Evolutionary conservation across 2,797 vertebrate species (phyloP).

Genomic region (Liasis olivaceus): DNA sequence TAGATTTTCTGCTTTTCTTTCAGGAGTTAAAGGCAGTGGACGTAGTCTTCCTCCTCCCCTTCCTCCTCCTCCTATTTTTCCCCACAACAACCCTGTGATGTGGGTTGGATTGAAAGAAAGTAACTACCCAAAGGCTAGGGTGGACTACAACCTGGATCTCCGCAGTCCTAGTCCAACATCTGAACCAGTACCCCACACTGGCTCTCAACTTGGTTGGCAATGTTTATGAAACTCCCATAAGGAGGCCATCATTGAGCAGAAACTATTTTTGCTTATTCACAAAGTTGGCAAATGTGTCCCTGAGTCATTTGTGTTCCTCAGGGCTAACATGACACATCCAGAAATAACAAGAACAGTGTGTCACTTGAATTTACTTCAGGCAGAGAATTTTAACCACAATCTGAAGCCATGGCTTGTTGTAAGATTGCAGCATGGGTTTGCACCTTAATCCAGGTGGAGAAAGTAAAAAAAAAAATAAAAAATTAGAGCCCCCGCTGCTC

Average conservation of each 20-base stretch:
- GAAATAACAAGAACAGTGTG: background rate
- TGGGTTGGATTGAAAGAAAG: background rate
- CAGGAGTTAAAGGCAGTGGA: background rate
- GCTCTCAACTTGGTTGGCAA: background rate
- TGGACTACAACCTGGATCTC: background rate
- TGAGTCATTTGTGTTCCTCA: background rate
- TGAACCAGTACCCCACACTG: background rate
- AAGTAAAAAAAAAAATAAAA: background rate
- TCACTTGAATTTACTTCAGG: background rate
- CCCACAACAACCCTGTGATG: background rate
- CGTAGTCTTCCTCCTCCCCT: background rate
- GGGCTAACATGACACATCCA: background rate
- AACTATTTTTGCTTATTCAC: background rate
- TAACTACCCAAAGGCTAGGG: background rate
- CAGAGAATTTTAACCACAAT: background rate
- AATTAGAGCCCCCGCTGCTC: background rate
- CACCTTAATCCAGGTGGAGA: background rate
- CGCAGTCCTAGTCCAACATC: background rate
- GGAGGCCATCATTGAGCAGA: background rate
- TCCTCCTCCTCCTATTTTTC: background rate
- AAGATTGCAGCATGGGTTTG: background rate
- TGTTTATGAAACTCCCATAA: background rate
- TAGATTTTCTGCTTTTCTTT: background rate
- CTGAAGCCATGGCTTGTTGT: background rate
- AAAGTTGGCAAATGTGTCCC: background rate